Percentiles rank a stretch among this genome's conserved stretches.
phyloP scores from a whole-genome alignment of 2,888 invertebrate species.

The Cheilosia grossa region DNA sequence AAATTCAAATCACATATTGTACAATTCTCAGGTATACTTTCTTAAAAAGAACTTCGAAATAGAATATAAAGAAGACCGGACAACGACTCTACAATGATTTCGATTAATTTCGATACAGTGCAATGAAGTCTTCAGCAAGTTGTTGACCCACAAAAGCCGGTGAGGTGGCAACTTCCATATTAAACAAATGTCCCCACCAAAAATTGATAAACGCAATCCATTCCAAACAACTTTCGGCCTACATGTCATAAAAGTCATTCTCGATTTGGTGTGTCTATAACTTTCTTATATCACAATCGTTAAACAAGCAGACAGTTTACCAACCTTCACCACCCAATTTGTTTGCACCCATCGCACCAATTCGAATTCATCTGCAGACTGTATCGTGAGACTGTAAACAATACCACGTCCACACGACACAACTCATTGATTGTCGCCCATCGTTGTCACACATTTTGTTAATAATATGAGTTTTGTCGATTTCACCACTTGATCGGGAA shows the following conservation, averaged over 20 bases:
- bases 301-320: background rate
- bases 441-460: slow-evolving; percentile 40
- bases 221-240: background rate
- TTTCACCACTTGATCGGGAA: slow-evolving; percentile 57
- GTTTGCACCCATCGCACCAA: slow-evolving; percentile 25
- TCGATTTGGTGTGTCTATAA: background rate
- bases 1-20: no score
- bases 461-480: slow-evolving; percentile 60
- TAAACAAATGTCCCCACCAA: no score
- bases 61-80: no score
- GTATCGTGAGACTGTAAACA: slow-evolving; percentile 70
- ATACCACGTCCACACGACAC: slow-evolving; percentile 48
- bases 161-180: no score
- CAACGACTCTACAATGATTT: no score
- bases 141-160: no score
- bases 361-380: slow-evolving; percentile 33
- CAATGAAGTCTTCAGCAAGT: no score
- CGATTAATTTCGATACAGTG: no score
- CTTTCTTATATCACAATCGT: background rate
- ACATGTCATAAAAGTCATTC: background rate
- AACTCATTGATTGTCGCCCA: slow-evolving; percentile 28
- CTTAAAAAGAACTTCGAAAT: no score
- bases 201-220: no score
- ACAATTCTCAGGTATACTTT: no score
- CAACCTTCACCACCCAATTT: background rate